Evolutionary conservation across 2,113 vertebrate genomes (phyloP).

Genomic region (Megaceryle torquata): DNA sequence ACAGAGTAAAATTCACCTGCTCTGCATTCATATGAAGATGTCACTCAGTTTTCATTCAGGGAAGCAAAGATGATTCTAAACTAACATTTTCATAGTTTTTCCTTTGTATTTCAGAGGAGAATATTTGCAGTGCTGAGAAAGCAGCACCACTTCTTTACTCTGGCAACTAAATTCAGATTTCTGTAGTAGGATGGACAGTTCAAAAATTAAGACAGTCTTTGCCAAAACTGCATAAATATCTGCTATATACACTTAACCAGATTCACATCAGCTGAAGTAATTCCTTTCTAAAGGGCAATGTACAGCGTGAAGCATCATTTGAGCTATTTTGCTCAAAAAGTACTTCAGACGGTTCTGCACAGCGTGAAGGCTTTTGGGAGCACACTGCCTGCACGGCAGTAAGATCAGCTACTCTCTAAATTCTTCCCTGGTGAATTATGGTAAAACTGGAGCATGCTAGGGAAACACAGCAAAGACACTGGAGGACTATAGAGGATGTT

Average conservation of each 20-base stretch:
- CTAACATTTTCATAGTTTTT: not conserved
- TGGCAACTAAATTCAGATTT: not conserved
- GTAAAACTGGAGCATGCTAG: not conserved
- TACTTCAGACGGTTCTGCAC: not conserved
- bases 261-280: not conserved
- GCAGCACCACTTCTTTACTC: not conserved
- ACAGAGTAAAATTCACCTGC: not conserved
- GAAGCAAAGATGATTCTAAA: not conserved
- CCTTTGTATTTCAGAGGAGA: not conserved
- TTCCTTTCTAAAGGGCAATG: not conserved
- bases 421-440: not conserved
- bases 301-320: not conserved
- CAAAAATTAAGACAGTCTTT: not conserved
- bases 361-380: not conserved
- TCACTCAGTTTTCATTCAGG: not conserved
- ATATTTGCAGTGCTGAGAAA: not conserved
- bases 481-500: not conserved
- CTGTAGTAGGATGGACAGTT: not conserved
- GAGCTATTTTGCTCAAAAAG: not conserved
- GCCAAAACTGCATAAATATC: not conserved
- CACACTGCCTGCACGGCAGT: not conserved
- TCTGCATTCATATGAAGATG: not conserved
- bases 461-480: not conserved
- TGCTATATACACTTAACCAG: not conserved
- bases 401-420: not conserved